Base-by-base conservation (phyloP, 1,140 invertebrate genomes). In the Bilobella aurantiaca region DNA sequence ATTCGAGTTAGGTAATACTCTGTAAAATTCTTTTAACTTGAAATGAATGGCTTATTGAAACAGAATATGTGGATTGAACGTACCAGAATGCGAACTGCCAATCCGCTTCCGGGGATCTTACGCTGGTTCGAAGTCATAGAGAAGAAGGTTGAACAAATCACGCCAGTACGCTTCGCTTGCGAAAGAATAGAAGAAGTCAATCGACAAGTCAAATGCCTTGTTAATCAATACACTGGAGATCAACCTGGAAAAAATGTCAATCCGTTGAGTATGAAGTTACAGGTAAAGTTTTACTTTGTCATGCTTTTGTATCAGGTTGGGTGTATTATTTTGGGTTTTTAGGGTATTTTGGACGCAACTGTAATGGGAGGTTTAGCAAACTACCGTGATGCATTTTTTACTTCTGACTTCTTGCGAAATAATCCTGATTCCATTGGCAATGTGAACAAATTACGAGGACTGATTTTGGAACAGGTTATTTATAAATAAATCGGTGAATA, bases 321-420 rank as follows among this genome's bases (percentile, higher is more conserved):
- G 29, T 60, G 56, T 53, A 12, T 31, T 29, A 42, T 69, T 2
- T 25, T 64, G 30, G 27, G 16, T 8, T 53, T 74, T 42, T 75
- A 82, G 77, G 93, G 93, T 21, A 91, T 93, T 29, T 93, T 96
- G 66, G 93, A 96, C 77, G 92, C 93, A 0, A 93, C 93, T 71
- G 93, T 97, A 0, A 92, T 93, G 83, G 93, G 93, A n/a, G 94
- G 94, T 8, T 90, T 96, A 58, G 87, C 87, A 32, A 96, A 95
- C 75, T 97, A 96, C 74, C 91, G 93, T 72, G 88, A 93, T 72
- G 91, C 92, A 2, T 96, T 97, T 76, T 87, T 96, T 58, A 87
- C 85, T 1, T 79, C 86, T 2, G 88, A 93, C 65, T 95, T 91
- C 75, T 78, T 85, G 0, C 81, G 83, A n/a, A 81, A 85, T 56